Conservation (phyloP, 2,888 invertebrate genomes). For the Quadroppia sp. region DNA sequence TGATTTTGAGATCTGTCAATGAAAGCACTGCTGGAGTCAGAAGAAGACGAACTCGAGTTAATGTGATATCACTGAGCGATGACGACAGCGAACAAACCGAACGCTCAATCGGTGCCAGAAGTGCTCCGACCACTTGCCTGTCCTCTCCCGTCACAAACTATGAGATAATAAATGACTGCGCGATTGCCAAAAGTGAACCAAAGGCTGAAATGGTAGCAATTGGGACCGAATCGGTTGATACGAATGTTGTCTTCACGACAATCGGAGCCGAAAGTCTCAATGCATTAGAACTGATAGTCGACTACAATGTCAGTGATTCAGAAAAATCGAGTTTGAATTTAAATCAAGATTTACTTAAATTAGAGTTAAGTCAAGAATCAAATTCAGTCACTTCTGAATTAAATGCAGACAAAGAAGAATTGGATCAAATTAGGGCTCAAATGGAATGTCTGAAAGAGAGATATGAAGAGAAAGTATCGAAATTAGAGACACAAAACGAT, state of each 20-base stretch:
- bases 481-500: constrained; percentile 18
- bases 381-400: too few species aligned
- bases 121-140: constrained; percentile 33
- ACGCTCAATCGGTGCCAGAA: neutral
- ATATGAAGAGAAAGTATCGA: constrained; percentile 23
- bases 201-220: neutral
- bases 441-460: neutral
- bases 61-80: constrained; percentile 23
- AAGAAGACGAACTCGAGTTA: constrained; percentile 24
- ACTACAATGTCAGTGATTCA: constrained; percentile 16
- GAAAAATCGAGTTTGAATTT: neutral
- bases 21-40: neutral
- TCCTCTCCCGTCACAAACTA: neutral
- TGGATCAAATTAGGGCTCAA: neutral
- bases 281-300: neutral
- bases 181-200: neutral
- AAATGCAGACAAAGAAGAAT: constrained; percentile 21
- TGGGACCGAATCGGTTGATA: neutral
- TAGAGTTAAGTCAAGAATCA: neutral
- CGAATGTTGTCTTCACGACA: constrained; percentile 31
- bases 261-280: constrained; percentile 10
- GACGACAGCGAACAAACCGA: constrained; percentile 31
- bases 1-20: neutral
- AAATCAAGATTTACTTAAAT: neutral
- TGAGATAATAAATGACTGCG: too few species aligned